Conservation (phyloP, 2,113 vertebrate genomes). For the Corythoichthys haematopterus region DNA sequence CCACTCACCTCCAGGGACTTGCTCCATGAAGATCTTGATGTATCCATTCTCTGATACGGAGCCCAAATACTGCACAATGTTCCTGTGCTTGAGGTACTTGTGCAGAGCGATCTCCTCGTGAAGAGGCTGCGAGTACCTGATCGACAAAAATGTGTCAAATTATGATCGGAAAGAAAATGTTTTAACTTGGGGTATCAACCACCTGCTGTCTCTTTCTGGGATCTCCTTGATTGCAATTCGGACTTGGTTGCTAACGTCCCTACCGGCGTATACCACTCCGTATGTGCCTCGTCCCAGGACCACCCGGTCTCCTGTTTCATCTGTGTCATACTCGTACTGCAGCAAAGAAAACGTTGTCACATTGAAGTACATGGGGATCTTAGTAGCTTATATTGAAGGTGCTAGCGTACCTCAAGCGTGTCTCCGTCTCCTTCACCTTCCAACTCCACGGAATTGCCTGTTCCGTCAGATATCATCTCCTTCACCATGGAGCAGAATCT, state of each 20-base stretch:
- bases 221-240: slow-evolving; percentile 95
- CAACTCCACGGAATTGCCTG: slow-evolving; percentile 78
- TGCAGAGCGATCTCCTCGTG: slow-evolving; percentile 98
- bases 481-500: slow-evolving; percentile 93
- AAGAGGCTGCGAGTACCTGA: slow-evolving; percentile 92
- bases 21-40: slow-evolving; percentile 99
- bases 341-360: background rate
- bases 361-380: background rate
- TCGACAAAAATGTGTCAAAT: slow-evolving; percentile 6
- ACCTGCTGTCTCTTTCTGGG: slow-evolving; percentile 87
- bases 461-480: slow-evolving; percentile 82
- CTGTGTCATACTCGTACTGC: slow-evolving; percentile 85
- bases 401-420: slow-evolving; percentile 71
- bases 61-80: slow-evolving; percentile 97
- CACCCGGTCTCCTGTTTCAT: slow-evolving; percentile 78
- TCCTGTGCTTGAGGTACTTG: slow-evolving; percentile 97
- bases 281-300: slow-evolving; percentile 86
- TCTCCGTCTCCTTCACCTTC: slow-evolving; percentile 84
- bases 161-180: background rate
- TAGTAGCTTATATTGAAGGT: background rate
- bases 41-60: slow-evolving; percentile 94
- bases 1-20: slow-evolving; percentile 84
- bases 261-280: slow-evolving; percentile 86
- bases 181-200: background rate
- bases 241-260: slow-evolving; percentile 83